Conservation (phyloP, 2,797 vertebrate species). For the Sebastes elongatus region DNA sequence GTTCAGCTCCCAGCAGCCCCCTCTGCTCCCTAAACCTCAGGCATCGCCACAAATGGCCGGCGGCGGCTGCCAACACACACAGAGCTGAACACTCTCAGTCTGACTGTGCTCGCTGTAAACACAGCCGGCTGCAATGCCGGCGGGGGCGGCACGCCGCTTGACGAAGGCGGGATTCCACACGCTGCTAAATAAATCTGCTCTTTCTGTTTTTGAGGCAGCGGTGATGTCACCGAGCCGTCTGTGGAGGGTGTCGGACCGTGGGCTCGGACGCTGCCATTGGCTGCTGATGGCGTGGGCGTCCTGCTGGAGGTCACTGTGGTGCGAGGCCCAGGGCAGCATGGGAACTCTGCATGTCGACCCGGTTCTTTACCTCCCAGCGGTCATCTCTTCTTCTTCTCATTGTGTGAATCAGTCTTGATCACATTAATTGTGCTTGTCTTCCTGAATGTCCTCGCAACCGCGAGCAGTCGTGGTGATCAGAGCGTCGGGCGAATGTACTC, state of each 20-base stretch:
- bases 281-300: slow-evolving; percentile 23
- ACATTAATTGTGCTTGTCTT: slow-evolving; percentile 36
- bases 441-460: slow-evolving; percentile 38
- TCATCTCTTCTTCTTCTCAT: background rate
- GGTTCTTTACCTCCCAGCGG: background rate
- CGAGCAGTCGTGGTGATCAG: background rate
- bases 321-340: slow-evolving; percentile 1
- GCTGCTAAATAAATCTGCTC: slow-evolving; percentile 53
- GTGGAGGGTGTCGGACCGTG: slow-evolving; percentile 49
- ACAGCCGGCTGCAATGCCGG: slow-evolving; percentile 48
- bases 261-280: slow-evolving; percentile 45
- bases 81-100: slow-evolving; percentile 61
- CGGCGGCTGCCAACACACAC: slow-evolving; percentile 76
- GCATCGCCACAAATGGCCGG: slow-evolving; percentile 71
- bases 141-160: slow-evolving; percentile 48
- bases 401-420: slow-evolving; percentile 8
- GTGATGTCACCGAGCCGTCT: slow-evolving; percentile 75
- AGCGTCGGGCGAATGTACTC: slow-evolving; percentile 19
- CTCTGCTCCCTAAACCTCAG: slow-evolving; percentile 72
- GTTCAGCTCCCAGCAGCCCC: slow-evolving; percentile 50
- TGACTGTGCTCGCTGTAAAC: slow-evolving; percentile 65
- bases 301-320: slow-evolving; percentile 19
- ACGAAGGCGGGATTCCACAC: slow-evolving; percentile 74
- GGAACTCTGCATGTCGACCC: slow-evolving; percentile 4
- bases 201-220: slow-evolving; percentile 59